Conservation (phyloP, 2,113 vertebrate species). For the Pica pica region DNA sequence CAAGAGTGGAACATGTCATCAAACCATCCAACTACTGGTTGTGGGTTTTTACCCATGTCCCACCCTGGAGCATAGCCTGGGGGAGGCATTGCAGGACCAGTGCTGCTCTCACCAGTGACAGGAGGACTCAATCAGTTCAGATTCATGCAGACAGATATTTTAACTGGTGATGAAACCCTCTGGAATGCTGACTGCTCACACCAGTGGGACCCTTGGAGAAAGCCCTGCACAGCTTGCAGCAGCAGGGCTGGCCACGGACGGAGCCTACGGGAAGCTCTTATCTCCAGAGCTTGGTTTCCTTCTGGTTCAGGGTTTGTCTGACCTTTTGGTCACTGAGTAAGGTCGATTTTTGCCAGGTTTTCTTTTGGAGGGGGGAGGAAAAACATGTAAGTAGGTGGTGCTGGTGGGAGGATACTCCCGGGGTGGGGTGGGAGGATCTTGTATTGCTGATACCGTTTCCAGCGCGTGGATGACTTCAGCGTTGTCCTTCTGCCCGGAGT, state of each 20-base stretch:
- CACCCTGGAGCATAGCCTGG: not conserved
- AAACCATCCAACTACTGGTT: not conserved
- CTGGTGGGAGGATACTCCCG: constrained; percentile 3
- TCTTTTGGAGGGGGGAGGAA: not conserved
- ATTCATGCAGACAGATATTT: not conserved
- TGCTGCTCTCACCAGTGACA: not conserved
- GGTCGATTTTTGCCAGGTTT: not conserved
- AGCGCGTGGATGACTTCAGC: not conserved
- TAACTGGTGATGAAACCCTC: not conserved
- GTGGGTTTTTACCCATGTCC: not conserved
- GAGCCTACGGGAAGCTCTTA: not conserved
- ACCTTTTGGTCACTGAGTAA: constrained; percentile 28
- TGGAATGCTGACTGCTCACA: not conserved
- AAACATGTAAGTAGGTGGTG: not conserved
- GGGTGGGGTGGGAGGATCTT: constrained; percentile 2
- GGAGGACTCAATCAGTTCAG: not conserved
- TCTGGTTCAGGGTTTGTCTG: constrained; percentile 32
- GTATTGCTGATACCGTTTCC: not conserved
- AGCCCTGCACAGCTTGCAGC: not conserved
- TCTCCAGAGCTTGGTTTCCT: constrained; percentile 26
- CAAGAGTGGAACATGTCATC: not conserved
- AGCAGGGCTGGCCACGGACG: not conserved
- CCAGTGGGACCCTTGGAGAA: not conserved
- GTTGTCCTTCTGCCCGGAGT: not conserved
- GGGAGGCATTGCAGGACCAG: not conserved